Evolutionary conservation across 2,113 vertebrate species (phyloP), one percentile per base, ranked within the genome.

Genomic region (Arenaria interpres): DNA sequence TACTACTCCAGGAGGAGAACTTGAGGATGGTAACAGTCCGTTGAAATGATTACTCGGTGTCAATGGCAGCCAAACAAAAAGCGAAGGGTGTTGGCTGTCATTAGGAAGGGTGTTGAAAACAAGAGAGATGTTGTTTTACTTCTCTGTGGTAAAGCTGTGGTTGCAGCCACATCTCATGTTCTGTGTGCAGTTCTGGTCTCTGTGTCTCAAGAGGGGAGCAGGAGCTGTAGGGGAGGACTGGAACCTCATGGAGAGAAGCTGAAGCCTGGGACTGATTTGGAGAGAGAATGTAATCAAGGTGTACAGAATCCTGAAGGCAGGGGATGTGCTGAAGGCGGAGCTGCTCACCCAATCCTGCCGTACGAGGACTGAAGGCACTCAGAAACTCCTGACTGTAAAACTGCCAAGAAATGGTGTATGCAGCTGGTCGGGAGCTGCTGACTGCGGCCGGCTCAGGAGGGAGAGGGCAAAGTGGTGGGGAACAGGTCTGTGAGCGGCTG

Each of bases 391-490:
- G 11, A 12, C 4, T 24, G 21, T 35, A 17, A 20, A 25, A 21
- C 9, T 5, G 9, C 39, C 2, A 5, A 45, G 54, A 64, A 43
- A 35, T 14, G 46, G 39, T 17, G 39, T 4, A 4, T 6, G 28
- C 0, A 2, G 46, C 46, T 6, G 48, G 56, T 39, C 1, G 17
- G 66, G 48, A 72, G 80, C 68, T 50, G 59, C 50, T 0, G 20
- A 7, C 27, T 2, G 5, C 45, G 9, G 45, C 45, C 0, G 2
- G 19, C 24, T 53, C 45, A 4, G 33, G 43, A 43, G n/a, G 16
- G 14, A 43, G 23, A 0, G 2, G 43, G 3, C 39, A 43, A 7
- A 45, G 30, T 9, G 0, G 2, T 76, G 45, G n/a, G 51, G 28
- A 32, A 5, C 35, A 5, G 18, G 7, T 62, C 69, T 0, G 0